Percentiles rank a stretch among this genome's conserved stretches.
Conservation (phyloP, 1,140 invertebrate genomes). For the Dreissena rostriformis region DNA sequence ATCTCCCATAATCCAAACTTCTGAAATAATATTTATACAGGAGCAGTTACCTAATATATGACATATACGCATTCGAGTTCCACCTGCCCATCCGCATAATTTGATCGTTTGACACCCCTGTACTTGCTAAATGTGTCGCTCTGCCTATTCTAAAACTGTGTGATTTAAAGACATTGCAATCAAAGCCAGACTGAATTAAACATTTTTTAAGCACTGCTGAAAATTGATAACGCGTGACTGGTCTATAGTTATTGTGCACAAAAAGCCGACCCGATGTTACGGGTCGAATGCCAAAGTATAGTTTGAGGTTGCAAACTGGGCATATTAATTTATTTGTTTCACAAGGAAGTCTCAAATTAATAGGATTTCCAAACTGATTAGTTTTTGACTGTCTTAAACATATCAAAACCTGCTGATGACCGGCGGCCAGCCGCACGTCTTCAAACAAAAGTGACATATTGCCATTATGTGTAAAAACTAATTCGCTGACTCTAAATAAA, state of each 20-base stretch:
- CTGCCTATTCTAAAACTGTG: slow-evolving; percentile 23
- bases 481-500: slow-evolving; percentile 12
- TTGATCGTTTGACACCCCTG: neutral
- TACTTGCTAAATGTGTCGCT: slow-evolving; percentile 11
- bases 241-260: neutral
- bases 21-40: neutral
- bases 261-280: neutral
- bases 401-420: neutral
- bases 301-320: neutral
- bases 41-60: neutral
- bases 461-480: neutral
- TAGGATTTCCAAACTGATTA: slow-evolving; percentile 12
- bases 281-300: neutral
- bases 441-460: slow-evolving; percentile 3
- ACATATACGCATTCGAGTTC: slow-evolving; percentile 1
- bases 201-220: slow-evolving; percentile 10
- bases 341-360: neutral
- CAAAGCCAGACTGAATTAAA: neutral
- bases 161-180: neutral
- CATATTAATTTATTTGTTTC: neutral
- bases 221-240: slow-evolving; percentile 9
- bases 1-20: slow-evolving; percentile 20
- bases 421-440: neutral
- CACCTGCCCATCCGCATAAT: slow-evolving; percentile 13
- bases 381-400: neutral